Evolutionary conservation across 2,797 vertebrate genomes (phyloP).

Genomic region (Pseudochirops corinnae): DNA sequence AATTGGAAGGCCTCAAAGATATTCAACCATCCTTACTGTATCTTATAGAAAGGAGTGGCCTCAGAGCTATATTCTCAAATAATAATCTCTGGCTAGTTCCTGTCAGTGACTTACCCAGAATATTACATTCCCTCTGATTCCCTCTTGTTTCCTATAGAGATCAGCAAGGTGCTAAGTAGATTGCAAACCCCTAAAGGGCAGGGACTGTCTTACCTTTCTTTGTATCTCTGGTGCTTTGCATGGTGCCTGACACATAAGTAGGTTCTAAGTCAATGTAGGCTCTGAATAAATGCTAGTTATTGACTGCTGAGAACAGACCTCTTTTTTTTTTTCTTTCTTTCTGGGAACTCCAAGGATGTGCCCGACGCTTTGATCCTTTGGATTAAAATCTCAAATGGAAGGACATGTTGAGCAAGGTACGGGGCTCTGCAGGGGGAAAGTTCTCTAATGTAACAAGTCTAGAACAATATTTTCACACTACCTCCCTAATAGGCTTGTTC

Average conservation of each 20-base stretch:
- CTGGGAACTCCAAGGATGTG: neutral
- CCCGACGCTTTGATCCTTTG: neutral
- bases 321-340: neutral
- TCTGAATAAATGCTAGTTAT: neutral
- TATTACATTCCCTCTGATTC: neutral
- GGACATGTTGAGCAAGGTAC: neutral
- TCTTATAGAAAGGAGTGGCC: neutral
- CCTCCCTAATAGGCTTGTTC: neutral
- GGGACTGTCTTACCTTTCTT: neutral
- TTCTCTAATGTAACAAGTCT: neutral
- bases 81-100: neutral
- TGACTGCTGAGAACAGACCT: neutral
- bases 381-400: neutral
- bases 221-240: neutral
- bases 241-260: neutral
- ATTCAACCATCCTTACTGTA: neutral
- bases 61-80: neutral
- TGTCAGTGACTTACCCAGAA: neutral
- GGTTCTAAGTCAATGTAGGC: neutral
- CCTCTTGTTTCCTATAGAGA: neutral
- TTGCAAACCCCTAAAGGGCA: neutral
- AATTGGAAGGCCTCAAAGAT: neutral
- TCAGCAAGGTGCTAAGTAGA: neutral
- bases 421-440: neutral
- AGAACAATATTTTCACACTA: neutral